Evolutionary conservation across 2,888 invertebrate species (phyloP), one percentile per base, ranked within the genome.

Genomic region (Dorcus hopei): DNA sequence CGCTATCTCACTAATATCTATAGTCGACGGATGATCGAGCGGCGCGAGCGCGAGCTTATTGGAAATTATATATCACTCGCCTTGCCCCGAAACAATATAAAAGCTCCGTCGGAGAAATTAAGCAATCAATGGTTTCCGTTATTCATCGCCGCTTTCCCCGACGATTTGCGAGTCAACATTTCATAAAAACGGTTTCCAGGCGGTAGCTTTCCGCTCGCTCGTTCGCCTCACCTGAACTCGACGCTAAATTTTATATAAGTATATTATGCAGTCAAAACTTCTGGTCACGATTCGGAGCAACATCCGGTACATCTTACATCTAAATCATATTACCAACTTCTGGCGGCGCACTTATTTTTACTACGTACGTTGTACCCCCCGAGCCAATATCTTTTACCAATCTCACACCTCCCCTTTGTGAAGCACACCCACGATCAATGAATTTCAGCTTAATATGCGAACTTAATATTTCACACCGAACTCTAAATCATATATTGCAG

Each of bases 261-360:
- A 72, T 75, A 76, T 76, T 75, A 76, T 75, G 74, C 73, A 75
- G 74, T 74, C 73, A 69, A 73, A 74, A 76, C 71, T 76, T 75
- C 75, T 70, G 74, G 75, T 76, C 75, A 76, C 76, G 75, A 75
- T 74, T 74, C 68, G 58, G 61, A 56, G 73, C 72, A 75, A 73
- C 76, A 77, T 75, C 72, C 74, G 75, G 75, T 74, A 73, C 74
- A 74, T 71, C 74, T 75, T 71, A 76, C 75, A 75, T 75, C 75
- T 76, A 75, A 77, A 77, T 76, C 75, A 74, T 75, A 75, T 75
- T 75, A 75, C 45, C 14, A 11, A 45, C 45, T 45, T 45, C 45
- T 45, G 9, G 45, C 45, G 45, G 26, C 26, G 26, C 26, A 33
- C 26, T 33, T 33, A 33, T 33, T 33, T 23, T 45, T 45, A 45